Percentiles rank a stretch among this genome's conserved stretches.
Conservation (phyloP, 2,888 invertebrate species). For the Oasisia sp. region DNA sequence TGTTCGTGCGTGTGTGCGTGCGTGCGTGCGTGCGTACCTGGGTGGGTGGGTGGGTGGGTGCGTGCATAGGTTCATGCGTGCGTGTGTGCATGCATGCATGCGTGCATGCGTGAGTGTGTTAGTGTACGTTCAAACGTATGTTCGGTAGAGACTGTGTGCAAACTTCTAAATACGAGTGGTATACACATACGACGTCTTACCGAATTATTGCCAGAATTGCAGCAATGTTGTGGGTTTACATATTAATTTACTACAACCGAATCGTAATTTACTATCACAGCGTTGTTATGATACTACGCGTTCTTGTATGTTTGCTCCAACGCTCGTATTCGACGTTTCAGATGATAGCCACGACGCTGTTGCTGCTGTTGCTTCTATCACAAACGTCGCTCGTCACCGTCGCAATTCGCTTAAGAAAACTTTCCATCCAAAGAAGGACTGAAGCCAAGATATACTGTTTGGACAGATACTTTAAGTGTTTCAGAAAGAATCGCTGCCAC, state of each 20-base stretch:
- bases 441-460: background rate
- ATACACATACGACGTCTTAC: too few relatives aligned
- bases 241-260: too few relatives aligned
- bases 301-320: too few relatives aligned
- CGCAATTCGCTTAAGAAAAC: background rate
- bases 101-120: too few relatives aligned
- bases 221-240: too few relatives aligned
- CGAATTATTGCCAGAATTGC: too few relatives aligned
- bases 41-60: slow-evolving; percentile 20
- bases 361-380: background rate
- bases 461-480: background rate
- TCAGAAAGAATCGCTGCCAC: background rate
- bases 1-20: slow-evolving; percentile 24
- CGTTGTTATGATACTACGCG: too few relatives aligned
- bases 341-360: background rate
- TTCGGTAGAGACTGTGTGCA: too few relatives aligned
- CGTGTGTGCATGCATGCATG: too few relatives aligned
- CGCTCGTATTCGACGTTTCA: background rate
- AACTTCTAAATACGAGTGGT: too few relatives aligned
- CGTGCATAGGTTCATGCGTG: background rate
- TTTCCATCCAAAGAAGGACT: background rate
- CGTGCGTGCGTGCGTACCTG: slow-evolving; percentile 7
- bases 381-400: background rate
- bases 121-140: too few relatives aligned
- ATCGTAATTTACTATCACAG: too few relatives aligned